Conservation (phyloP, 2,113 vertebrate species). For the Ciconia stormi region DNA sequence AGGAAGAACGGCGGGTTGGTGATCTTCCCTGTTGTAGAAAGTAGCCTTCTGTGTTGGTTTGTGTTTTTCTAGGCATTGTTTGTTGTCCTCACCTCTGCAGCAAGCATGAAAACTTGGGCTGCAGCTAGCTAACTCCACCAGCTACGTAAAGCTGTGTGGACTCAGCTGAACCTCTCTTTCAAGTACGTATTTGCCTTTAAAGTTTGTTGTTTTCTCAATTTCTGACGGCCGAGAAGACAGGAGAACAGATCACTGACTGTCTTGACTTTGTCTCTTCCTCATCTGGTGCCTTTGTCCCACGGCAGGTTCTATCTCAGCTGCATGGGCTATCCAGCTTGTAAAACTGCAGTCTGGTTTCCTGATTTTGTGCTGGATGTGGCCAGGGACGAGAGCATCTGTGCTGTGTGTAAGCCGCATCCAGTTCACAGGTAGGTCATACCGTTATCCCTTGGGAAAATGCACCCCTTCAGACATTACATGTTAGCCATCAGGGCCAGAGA, state of each 20-base stretch:
- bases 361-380: constrained; percentile 88
- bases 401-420: constrained; percentile 82
- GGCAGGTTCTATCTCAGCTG: constrained; percentile 90
- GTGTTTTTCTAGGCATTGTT: not conserved
- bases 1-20: constrained; percentile 87
- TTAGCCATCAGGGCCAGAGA: not conserved
- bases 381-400: constrained; percentile 84
- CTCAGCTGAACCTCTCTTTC: not conserved
- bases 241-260: not conserved
- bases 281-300: not conserved
- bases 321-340: constrained; percentile 86
- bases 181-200: not conserved
- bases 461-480: not conserved
- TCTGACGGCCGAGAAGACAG: not conserved
- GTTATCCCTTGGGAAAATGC: not conserved
- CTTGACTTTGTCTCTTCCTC: not conserved
- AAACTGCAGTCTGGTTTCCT: constrained; percentile 88
- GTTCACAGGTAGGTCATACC: constrained; percentile 84
- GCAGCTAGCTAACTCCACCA: not conserved
- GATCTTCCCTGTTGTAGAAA: not conserved
- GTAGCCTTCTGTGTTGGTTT: not conserved
- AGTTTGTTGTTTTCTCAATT: not conserved
- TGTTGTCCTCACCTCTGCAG: not conserved
- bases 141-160: not conserved
- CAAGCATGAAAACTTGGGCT: not conserved